phyloP scores from a whole-genome alignment of 2,113 vertebrate genomes.

The Esox niger region DNA sequence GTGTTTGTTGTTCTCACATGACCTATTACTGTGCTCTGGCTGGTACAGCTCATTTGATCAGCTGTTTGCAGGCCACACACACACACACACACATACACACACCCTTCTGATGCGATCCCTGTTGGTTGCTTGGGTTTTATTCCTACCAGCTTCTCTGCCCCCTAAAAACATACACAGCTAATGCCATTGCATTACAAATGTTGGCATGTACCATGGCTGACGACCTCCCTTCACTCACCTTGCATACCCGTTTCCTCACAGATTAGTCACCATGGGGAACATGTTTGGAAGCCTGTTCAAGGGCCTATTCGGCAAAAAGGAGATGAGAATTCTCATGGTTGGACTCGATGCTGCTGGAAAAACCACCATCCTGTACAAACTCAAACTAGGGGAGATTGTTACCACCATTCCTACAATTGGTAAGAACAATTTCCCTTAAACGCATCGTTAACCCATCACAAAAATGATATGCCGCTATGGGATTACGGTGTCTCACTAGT shows the following conservation, averaged over 20 bases:
- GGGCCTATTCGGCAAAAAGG: constrained; percentile 82
- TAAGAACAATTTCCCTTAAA: constrained; percentile 37
- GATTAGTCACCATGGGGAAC: constrained; percentile 79
- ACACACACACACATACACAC: no score
- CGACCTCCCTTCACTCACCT: neutral
- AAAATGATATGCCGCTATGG: neutral
- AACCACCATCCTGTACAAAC: constrained; percentile 87
- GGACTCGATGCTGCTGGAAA: constrained; percentile 86
- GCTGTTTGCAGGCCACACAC: no score
- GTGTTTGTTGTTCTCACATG: no score
- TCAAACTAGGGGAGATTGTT: constrained; percentile 85
- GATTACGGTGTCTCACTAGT: neutral
- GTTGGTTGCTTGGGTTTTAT: no score
- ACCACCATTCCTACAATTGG: constrained; percentile 85
- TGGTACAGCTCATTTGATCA: no score
- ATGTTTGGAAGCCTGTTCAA: constrained; percentile 77
- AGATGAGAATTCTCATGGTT: constrained; percentile 88
- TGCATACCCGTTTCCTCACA: constrained; percentile 20
- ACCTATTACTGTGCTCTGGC: no score
- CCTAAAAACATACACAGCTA: no score
- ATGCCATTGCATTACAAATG: no score
- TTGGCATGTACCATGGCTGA: neutral
- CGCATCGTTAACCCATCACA: neutral
- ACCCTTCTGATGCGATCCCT: no score
- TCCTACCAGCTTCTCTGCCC: no score